Percentiles rank a stretch among this genome's conserved stretches.
Conservation (phyloP, 2,797 vertebrate genomes). For the Manis javanica region DNA sequence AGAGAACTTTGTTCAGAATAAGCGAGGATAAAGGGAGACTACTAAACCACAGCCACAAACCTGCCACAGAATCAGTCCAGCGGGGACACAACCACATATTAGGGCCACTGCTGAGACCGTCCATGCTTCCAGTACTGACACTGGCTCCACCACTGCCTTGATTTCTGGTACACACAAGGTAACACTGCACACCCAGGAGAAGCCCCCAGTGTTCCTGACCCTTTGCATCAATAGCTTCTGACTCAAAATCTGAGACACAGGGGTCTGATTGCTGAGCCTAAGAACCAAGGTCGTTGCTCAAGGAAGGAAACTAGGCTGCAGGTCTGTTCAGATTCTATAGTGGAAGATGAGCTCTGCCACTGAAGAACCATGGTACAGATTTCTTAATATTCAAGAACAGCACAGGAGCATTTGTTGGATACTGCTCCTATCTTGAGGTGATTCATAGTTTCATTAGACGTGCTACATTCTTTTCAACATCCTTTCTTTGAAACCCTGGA, state of each 20-base stretch:
- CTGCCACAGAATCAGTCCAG: background rate
- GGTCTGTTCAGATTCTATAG: background rate
- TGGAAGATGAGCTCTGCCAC: background rate
- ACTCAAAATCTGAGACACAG: background rate
- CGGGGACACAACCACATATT: background rate
- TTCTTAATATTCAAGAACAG: background rate
- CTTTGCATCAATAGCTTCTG: background rate
- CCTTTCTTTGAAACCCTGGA: background rate
- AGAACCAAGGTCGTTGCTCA: background rate
- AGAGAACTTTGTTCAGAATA: background rate
- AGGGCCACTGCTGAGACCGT: background rate
- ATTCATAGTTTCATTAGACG: background rate
- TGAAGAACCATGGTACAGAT: background rate
- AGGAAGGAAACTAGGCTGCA: background rate
- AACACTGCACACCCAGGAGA: background rate
- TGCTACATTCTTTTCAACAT: background rate
- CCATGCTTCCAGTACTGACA: background rate
- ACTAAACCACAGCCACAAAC: background rate
- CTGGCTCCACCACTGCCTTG: background rate
- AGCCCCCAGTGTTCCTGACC: background rate
- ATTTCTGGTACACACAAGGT: background rate
- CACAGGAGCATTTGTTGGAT: background rate
- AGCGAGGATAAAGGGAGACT: background rate
- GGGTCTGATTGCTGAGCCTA: background rate
- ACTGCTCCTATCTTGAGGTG: accelerated